A percentile compares a stretch with the other conserved stretches of the same genome.
phyloP scores from a whole-genome alignment of 2,113 vertebrate genomes.

The Nerophis lumbriciformis region DNA sequence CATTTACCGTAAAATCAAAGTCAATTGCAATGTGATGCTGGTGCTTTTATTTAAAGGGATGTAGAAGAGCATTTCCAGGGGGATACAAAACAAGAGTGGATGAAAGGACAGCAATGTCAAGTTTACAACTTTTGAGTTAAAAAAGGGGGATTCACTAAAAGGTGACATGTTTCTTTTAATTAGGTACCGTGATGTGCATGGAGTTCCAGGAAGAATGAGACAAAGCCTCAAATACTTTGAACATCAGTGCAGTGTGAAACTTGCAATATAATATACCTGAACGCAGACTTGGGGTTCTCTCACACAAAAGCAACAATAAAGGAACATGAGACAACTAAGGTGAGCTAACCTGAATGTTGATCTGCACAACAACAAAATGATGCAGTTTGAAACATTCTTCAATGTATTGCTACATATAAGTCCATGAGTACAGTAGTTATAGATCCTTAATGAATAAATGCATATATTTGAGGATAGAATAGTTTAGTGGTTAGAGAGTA shows the following conservation, averaged over 20 bases:
- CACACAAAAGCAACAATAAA: slow-evolving; percentile 37
- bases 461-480: slow-evolving; percentile 65
- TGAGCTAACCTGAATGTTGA: slow-evolving; percentile 65
- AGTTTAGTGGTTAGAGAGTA: slow-evolving; percentile 37
- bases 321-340: slow-evolving; percentile 43
- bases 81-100: slow-evolving; percentile 29
- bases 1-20: not conserved
- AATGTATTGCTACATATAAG: slow-evolving; percentile 74
- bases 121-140: slow-evolving; percentile 47
- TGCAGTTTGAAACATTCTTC: slow-evolving; percentile 64
- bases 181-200: not conserved
- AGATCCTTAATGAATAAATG: slow-evolving; percentile 71
- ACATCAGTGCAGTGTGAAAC: slow-evolving; percentile 57
- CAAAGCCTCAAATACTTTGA: slow-evolving; percentile 55
- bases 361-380: not conserved
- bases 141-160: slow-evolving; percentile 24
- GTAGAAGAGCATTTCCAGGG: slow-evolving; percentile 60
- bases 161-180: slow-evolving; percentile 38
- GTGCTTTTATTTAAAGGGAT: slow-evolving; percentile 71
- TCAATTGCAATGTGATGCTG: slow-evolving; percentile 60
- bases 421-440: slow-evolving; percentile 57
- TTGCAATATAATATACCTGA: slow-evolving; percentile 58
- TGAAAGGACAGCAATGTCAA: slow-evolving; percentile 36
- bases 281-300: slow-evolving; percentile 48
- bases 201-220: slow-evolving; percentile 44